Base-by-base conservation (phyloP, 2,113 vertebrate species). In the Sitta europaea region DNA sequence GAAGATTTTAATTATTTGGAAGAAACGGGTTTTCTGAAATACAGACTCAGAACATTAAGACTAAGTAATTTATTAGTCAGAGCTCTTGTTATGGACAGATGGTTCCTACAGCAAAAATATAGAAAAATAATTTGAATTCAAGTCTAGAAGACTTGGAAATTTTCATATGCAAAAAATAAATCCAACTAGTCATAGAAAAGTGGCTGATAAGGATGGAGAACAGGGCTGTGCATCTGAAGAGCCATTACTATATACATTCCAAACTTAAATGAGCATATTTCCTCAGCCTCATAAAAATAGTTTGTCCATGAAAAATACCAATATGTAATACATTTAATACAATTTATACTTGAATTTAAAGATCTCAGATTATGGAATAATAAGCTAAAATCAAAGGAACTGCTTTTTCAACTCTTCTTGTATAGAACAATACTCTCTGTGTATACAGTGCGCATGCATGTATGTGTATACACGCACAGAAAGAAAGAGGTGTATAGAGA, bases 381-480 rank as follows among this genome's bases (percentile, higher is more conserved):
- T 54, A 95, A 63, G 90, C 77, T 89, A 96, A 91, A 96, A 66
- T 97, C 96, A 97, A 97, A 97, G 81, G 67, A 96, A 96, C 94
- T 94, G 96, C 96, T 86, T 93, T 96, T 96, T 97, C 96, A 97
- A 93, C 93, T 97, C 92, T 92, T 97, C 96, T 96, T 88, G 74
- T 91, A 97, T 94, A 96, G 97, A 97, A 96, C 92, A 94, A 96
- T 97, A 97, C 75, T 96, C 63, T 96, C 77, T 92, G 92, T 86
- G 88, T 96, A 94, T 96, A 96, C 62, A 91, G 43, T 97, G 96
- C 97, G 97, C 97, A 93, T 97, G 97, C 97, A 97, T 91, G 67
- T 95, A 88, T 8, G 1, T 62, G 54, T 92, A 95, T 71, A 93
- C 88, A 94, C 1, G 11, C 92, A 95, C 88, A 96, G 90, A 97